Evolutionary conservation across 2,888 invertebrate genomes (phyloP).

Genomic region (Enoplolaimus lenunculus): DNA sequence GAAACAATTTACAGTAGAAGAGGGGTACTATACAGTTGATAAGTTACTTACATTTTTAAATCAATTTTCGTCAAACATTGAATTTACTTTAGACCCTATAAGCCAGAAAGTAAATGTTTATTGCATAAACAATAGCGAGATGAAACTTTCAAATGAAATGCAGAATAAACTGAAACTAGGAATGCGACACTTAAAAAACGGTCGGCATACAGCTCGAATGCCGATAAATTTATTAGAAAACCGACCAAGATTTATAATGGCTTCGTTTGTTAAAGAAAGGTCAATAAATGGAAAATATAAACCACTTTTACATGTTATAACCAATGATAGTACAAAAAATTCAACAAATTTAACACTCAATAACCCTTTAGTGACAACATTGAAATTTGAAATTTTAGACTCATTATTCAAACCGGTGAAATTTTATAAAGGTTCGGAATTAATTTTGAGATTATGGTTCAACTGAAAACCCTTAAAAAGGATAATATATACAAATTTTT

Average conservation of each 20-base stretch:
- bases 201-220: background rate
- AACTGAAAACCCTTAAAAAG: background rate
- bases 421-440: background rate
- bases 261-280: background rate
- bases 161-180: background rate
- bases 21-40: background rate
- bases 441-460: background rate
- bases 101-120: background rate
- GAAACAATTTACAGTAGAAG: background rate
- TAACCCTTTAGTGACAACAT: background rate
- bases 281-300: background rate
- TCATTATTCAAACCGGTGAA: background rate
- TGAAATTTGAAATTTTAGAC: background rate
- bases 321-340: background rate
- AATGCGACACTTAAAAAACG: background rate
- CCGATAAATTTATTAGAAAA: background rate
- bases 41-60: background rate
- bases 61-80: background rate
- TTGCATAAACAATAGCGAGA: background rate
- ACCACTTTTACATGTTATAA: background rate
- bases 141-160: background rate
- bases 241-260: background rate
- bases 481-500: no score
- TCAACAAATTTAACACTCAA: background rate
- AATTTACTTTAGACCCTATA: background rate